These are phyloP conservation scores for Scomber colias DNA, from an alignment of 2,113 vertebrate genomes.

Conservation along the genomic window DNA sequence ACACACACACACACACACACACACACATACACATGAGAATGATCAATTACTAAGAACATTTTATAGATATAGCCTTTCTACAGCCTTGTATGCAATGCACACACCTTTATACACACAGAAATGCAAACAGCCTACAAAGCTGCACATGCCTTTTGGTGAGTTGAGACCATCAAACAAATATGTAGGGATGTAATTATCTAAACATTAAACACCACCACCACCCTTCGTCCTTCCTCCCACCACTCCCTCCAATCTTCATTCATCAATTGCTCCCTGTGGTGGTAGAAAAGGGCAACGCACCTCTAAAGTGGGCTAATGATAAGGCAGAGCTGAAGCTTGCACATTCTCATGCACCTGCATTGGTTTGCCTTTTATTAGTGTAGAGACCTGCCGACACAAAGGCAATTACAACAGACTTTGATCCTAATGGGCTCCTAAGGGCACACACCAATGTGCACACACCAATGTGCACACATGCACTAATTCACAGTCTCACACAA, in stretches of 20 bases:
- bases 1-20: too few relatives aligned
- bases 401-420: slow-evolving; percentile 76
- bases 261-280: slow-evolving; percentile 74
- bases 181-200: slow-evolving; percentile 72
- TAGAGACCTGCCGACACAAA: slow-evolving; percentile 74
- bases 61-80: background rate
- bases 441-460: slow-evolving; percentile 32
- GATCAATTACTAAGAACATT: too few relatives aligned
- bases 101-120: background rate
- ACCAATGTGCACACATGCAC: slow-evolving; percentile 24
- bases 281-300: slow-evolving; percentile 74
- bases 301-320: slow-evolving; percentile 75
- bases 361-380: slow-evolving; percentile 72
- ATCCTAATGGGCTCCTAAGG: slow-evolving; percentile 67
- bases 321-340: slow-evolving; percentile 60
- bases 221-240: slow-evolving; percentile 31
- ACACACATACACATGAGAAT: too few relatives aligned
- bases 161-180: slow-evolving; percentile 65
- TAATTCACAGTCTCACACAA: slow-evolving; percentile 2
- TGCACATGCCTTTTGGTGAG: slow-evolving; percentile 24
- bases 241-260: slow-evolving; percentile 43
- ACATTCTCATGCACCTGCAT: slow-evolving; percentile 67
- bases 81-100: background rate
- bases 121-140: background rate
- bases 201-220: slow-evolving; percentile 54